Evolutionary conservation across 2,888 invertebrate species (phyloP).

Genomic region (Drosophila gaucha): DNA sequence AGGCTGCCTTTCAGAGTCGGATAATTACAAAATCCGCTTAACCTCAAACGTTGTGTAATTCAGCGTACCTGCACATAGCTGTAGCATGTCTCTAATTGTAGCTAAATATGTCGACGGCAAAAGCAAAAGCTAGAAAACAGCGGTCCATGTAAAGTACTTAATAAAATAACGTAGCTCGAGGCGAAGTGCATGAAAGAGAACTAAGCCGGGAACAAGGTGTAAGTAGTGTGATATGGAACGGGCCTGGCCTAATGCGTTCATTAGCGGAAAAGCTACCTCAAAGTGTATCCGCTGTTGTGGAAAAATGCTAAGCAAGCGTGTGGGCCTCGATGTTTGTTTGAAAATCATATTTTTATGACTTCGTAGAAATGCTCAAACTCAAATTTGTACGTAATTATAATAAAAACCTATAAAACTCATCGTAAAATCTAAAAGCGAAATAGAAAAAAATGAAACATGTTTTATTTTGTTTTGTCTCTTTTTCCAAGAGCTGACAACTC

Average conservation of each 20-base stretch:
- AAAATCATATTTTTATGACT: constrained; percentile 72
- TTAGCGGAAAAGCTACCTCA: constrained; percentile 80
- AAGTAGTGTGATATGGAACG: constrained; percentile 44
- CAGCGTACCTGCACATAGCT: constrained; percentile 64
- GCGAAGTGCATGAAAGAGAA: constrained; percentile 38
- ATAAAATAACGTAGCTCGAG: constrained; percentile 34
- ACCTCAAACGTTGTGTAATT: constrained; percentile 80
- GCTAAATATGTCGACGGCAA: constrained; percentile 52
- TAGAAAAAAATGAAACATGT: constrained; percentile 31
- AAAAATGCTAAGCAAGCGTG: constrained; percentile 74
- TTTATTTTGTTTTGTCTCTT: constrained; percentile 6
- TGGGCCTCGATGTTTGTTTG: constrained; percentile 14
- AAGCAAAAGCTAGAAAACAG: constrained; percentile 24
- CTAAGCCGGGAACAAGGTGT: constrained; percentile 71
- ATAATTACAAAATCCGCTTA: constrained; percentile 84
- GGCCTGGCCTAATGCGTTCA: constrained; percentile 75
- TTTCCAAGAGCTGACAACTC: constrained; percentile 41
- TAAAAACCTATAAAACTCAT: constrained; percentile 74
- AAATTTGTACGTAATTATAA: constrained; percentile 79
- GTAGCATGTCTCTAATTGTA: constrained; percentile 69
- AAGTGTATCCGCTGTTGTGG: constrained; percentile 73
- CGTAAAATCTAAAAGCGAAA: constrained; percentile 61
- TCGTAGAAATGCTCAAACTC: constrained; percentile 63
- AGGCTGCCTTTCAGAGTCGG: constrained; percentile 68
- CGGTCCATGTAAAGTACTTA: constrained; percentile 43